These are phyloP conservation scores for Lathronympha strigana DNA, from an alignment of 2,888 invertebrate genomes.

Conservation along the genomic window DNA sequence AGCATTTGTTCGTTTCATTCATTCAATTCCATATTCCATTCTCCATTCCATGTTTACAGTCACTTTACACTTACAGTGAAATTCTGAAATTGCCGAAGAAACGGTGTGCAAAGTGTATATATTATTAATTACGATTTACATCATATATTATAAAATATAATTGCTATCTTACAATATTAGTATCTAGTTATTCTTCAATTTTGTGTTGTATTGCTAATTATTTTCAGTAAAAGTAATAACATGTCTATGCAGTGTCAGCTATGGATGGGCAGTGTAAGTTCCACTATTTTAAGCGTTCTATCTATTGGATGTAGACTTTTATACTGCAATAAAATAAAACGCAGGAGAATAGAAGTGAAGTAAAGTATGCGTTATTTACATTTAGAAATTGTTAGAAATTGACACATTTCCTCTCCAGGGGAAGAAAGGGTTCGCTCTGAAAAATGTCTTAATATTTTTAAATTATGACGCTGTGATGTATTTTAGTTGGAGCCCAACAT, in stretches of 20 bases:
- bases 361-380: too few relatives aligned
- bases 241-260: conserved; percentile 89
- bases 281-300: neutral
- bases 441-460: neutral
- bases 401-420: too few relatives aligned
- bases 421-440: neutral
- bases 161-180: neutral
- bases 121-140: neutral
- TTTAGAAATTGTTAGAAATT: too few relatives aligned
- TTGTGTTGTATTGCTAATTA: too few relatives aligned
- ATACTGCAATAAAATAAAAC: too few relatives aligned
- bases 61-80: too few relatives aligned
- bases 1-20: conserved; percentile 4
- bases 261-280: conserved; percentile 96
- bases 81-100: too few relatives aligned
- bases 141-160: neutral
- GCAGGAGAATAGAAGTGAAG: too few relatives aligned
- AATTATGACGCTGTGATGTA: neutral
- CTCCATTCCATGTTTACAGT: neutral
- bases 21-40: neutral
- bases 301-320: neutral
- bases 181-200: neutral
- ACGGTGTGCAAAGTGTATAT: neutral
- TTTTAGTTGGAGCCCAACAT: conserved; percentile 93
- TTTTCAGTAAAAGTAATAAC: neutral